Percentiles rank a stretch among this genome's conserved stretches.
These are phyloP conservation scores for Drepana arcuata DNA, from an alignment of 1,140 invertebrate species.

Conservation along the genomic window DNA sequence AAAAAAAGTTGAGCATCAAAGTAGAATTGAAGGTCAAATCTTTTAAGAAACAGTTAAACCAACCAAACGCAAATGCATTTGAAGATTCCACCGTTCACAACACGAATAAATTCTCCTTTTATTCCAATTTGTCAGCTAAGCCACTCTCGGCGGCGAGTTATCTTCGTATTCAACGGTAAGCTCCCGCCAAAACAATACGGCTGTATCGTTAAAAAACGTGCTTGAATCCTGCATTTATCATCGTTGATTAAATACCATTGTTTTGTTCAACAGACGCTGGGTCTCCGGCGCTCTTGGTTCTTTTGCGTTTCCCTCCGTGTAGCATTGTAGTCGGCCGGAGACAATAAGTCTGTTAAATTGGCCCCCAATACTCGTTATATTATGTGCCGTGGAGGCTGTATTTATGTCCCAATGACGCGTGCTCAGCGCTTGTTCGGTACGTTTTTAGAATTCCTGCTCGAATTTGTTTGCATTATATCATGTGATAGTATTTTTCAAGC, in stretches of 20 bases:
- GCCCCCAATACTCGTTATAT: constrained; percentile 43
- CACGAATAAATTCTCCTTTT: constrained; percentile 70
- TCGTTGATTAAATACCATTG: constrained; percentile 72
- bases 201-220: constrained; percentile 69
- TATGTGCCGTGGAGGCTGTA: constrained; percentile 27
- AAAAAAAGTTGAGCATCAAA: too few species aligned
- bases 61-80: constrained; percentile 25
- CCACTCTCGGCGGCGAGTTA: constrained; percentile 66
- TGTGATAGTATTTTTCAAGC: too few species aligned
- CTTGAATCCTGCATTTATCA: constrained; percentile 68
- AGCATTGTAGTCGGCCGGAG: constrained; percentile 58
- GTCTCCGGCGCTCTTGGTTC: constrained; percentile 41
- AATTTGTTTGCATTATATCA: too few species aligned
- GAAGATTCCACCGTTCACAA: constrained; percentile 36
- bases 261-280: constrained; percentile 62
- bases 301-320: constrained; percentile 49
- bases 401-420: constrained; percentile 35
- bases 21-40: constrained; percentile 12
- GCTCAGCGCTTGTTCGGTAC: constrained; percentile 25
- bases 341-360: constrained; percentile 72
- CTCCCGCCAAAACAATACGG: constrained; percentile 68
- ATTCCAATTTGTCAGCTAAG: constrained; percentile 70
- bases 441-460: too few species aligned
- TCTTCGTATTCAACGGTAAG: constrained; percentile 65
- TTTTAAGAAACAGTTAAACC: constrained; percentile 2